Base-by-base conservation (phyloP, 1,140 invertebrate genomes). In the Sarcophaga peregrina region DNA sequence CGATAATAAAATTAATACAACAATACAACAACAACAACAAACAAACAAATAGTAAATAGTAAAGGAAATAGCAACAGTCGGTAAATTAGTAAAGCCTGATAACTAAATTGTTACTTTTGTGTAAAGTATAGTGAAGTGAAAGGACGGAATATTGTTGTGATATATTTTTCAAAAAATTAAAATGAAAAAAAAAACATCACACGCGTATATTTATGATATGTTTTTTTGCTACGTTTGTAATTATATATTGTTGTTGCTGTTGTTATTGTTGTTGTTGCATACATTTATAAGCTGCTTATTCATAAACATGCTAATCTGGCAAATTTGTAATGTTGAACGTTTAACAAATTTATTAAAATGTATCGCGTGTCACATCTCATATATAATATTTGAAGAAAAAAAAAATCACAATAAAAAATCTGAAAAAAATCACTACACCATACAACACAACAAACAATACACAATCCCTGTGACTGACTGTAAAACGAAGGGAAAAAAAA, bases 311-410 rank as follows among this genome's bases (percentile, higher is more conserved):
- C 9, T 78, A 78, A 78, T 78, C 47, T 78, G 47, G 47, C 47
- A 78, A 68, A 78, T 78, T 78, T 78, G 75, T 78, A 78, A 52
- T 50, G 47, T 25, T 78, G 47, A 78, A 78, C 50, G 75, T 20
- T 78, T 78, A 20, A 78, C 75, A 78, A 78, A 17, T 78, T 52
- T 50, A 52, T 52, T 78, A 48, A 78, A 50, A 52, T 78, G 47
- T 50, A 78, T 78, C 75, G 75, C 75, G 75, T 78, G 75, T 50
- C 47, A 50, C 48, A 52, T 50, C 47, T 50, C 46, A 78, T 48
- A 78, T 78, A 78, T 20, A n/a, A 78, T 9, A 78, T 78, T 25
- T 58, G 7, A 8, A n/a, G 2, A 25, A 68, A 68, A 68, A 17
- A 68, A 68, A 68, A 68, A 68, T 9, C 7, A 68, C 62, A 68